A percentile compares a stretch with the other conserved stretches of the same genome.
These are phyloP conservation scores for Todiramphus saurophagus DNA, from an alignment of 2,113 vertebrate species.

Conservation along the genomic window DNA sequence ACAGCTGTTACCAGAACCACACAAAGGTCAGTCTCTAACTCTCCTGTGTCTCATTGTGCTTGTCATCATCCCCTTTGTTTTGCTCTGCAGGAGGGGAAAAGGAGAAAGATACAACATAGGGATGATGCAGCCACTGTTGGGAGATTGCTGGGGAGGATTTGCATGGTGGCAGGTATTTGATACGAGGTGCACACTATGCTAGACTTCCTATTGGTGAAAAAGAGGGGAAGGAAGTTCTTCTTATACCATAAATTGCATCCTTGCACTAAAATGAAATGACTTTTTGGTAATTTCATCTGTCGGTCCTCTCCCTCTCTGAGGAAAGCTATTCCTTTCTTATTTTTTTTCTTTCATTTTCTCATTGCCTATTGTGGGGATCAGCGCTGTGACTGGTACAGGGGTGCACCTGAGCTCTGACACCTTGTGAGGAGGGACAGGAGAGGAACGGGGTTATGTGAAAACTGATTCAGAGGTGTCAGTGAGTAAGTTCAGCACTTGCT, in stretches of 20 bases:
- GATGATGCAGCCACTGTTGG: rapidly evolving
- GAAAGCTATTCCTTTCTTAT: neutral
- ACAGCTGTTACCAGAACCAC: conserved; percentile 19
- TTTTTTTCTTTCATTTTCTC: neutral
- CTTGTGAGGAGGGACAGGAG: neutral
- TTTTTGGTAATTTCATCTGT: neutral
- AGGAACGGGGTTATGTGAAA: neutral
- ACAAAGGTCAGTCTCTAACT: neutral
- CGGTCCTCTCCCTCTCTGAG: neutral
- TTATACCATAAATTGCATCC: neutral
- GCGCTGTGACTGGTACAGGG: neutral
- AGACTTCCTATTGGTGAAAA: neutral
- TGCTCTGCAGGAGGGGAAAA: neutral
- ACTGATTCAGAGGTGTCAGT: neutral
- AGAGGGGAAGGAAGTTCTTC: neutral
- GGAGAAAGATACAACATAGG: neutral
- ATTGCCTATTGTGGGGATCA: neutral
- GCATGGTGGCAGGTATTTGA: neutral
- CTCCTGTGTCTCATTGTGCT: neutral
- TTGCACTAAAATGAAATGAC: neutral
- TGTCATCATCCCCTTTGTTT: neutral
- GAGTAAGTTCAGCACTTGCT: neutral
- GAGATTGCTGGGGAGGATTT: neutral
- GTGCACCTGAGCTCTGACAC: neutral
- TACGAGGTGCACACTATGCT: neutral